Evolutionary conservation across 2,113 vertebrate species (phyloP), one percentile per base, ranked within the genome.

Genomic region (Hipposideros armiger): DNA sequence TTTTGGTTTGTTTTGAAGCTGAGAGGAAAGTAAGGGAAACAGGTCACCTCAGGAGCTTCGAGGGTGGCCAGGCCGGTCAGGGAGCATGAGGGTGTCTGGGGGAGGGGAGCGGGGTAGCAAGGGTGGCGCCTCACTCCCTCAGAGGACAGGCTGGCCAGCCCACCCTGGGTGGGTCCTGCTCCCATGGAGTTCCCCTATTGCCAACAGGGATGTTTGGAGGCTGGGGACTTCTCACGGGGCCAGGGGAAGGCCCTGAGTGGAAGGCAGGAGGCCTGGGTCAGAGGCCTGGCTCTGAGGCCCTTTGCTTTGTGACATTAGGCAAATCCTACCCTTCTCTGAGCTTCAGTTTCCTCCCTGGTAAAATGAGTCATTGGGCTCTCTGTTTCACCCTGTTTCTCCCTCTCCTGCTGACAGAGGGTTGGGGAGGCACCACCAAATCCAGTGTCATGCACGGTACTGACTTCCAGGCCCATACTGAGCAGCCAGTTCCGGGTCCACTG

Each of bases 1-100:
- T 85, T 95, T 90, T 90, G 97, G 90, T 97, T 98, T 98, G 95
- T 97, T 97, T 97, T 95, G 94, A 97, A 95, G 94, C 92, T 90
- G 76, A 72, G 77, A 82, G 80, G 82, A 82, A 82, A 77, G 70
- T 60, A 92, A 73, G 84, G 96, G 93, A 94, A 96, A 85, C 52
- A 67, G 97, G 95, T 97, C 85, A 94, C 88, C 91, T 88, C 90
- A 69, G 90, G 87, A 91, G 77, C 94, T 77, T 24, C 3, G 58
- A 88, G 94, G 93, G 94, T 88, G 97, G 97, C 54, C 80, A 11
- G 81, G 90, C 72, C 0, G 2, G 90, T 69, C 40, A 50, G 87
- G 69, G 67, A 62, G 52, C 7, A 4, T 24, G 66, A 22, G 36
- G 58, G 83, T 24, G 66, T 52, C 40, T 42, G 54, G 76, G 76